A percentile compares a stretch with the other conserved stretches of the same genome.
phyloP scores from a whole-genome alignment of 2,797 vertebrate species.

The Loriculus beryllinus region DNA sequence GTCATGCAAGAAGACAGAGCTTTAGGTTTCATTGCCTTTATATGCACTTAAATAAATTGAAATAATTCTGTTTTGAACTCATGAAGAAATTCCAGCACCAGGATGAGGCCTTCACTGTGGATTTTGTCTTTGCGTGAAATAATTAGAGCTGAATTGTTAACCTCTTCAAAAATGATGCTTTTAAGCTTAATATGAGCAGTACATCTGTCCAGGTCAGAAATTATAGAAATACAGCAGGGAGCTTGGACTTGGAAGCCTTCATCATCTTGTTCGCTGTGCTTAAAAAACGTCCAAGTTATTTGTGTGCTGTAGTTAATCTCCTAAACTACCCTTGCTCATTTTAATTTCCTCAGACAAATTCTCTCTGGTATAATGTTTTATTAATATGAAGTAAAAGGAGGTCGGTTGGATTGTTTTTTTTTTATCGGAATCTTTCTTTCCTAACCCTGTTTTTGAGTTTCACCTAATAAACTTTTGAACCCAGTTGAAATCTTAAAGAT shows the following conservation, averaged over 20 bases:
- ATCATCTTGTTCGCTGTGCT: not conserved
- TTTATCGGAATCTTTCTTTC: not conserved
- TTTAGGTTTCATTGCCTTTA: not conserved
- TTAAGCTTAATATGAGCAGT: not conserved
- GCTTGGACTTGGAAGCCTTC: not conserved
- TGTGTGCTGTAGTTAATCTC: not conserved
- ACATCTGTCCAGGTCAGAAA: not conserved
- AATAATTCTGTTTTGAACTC: not conserved
- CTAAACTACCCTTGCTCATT: not conserved
- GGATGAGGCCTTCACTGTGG: not conserved
- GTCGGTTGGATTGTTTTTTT: not conserved
- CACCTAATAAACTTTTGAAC: not conserved
- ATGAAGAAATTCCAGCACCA: not conserved
- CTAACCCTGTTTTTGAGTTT: not conserved
- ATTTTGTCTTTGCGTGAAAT: not conserved
- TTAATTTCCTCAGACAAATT: not conserved
- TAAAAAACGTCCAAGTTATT: not conserved
- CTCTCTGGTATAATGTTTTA: not conserved
- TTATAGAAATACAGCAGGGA: not conserved
- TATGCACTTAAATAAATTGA: not conserved
- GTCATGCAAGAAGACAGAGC: not conserved
- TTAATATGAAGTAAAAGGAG: not conserved
- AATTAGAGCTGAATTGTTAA: not conserved
- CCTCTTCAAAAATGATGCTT: not conserved
- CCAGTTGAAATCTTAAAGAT: not conserved